A percentile compares a stretch with the other conserved stretches of the same genome.
phyloP scores from a whole-genome alignment of 2,797 vertebrate genomes.

The Alectoris magna region DNA sequence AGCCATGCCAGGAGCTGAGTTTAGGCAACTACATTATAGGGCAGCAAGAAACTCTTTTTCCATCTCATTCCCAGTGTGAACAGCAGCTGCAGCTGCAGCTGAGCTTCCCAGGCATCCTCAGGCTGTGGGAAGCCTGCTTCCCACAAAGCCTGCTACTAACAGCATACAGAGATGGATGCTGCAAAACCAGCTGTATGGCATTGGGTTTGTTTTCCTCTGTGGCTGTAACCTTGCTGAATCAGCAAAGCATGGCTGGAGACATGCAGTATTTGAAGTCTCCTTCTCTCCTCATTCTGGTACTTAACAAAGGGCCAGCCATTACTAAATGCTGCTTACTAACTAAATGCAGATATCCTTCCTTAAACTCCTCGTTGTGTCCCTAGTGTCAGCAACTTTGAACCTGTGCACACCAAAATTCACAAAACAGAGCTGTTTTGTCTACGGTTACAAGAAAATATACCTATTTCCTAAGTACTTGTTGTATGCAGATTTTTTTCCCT shows the following conservation, averaged over 20 bases:
- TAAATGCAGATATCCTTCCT: not conserved
- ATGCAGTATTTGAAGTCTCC: not conserved
- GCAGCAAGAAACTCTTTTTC: fast-evolving
- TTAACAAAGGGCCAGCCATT: not conserved
- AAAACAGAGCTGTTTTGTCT: not conserved
- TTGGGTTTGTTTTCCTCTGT: not conserved
- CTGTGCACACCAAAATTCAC: not conserved
- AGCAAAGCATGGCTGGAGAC: not conserved
- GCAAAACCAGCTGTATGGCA: not conserved
- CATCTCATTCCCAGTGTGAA: not conserved
- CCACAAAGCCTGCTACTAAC: not conserved
- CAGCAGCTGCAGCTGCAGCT: not conserved
- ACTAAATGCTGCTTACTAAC: not conserved
- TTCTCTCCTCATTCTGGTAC: not conserved
- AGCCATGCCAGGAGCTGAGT: not conserved
- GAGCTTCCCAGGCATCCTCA: fast-evolving
- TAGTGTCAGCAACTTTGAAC: not conserved
- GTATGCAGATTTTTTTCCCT: too few relatives aligned
- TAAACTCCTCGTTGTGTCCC: not conserved
- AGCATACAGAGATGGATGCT: fast-evolving
- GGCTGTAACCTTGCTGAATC: not conserved
- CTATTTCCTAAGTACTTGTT: not conserved
- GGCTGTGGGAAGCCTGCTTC: not conserved
- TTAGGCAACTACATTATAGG: not conserved
- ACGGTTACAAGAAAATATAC: not conserved